Conservation (phyloP, 2,113 vertebrate genomes). For the Budorcas taxicolor region DNA sequence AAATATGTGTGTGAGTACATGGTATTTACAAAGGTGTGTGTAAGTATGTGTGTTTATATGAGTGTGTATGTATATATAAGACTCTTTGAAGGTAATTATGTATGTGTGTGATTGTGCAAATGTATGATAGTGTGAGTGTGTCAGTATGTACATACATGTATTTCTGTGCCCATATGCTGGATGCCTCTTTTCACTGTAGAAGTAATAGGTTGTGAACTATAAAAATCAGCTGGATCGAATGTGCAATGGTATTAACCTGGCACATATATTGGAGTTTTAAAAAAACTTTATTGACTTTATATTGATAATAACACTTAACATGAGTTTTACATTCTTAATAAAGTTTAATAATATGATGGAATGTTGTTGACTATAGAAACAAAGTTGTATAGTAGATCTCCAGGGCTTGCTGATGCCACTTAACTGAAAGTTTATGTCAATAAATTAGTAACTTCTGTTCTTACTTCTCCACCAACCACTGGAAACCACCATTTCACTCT, state of each 20-base stretch:
- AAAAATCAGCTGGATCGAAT: background rate
- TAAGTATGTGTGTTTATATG: background rate
- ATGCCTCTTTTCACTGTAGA: background rate
- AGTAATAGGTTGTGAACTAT: background rate
- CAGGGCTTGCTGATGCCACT: background rate
- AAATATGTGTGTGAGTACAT: background rate
- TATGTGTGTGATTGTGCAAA: background rate
- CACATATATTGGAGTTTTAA: background rate
- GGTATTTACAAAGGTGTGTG: background rate
- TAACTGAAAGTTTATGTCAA: background rate
- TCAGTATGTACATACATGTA: background rate
- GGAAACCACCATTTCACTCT: background rate
- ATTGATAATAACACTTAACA: background rate
- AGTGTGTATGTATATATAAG: background rate
- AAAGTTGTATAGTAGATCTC: background rate
- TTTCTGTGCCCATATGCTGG: background rate
- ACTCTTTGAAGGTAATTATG: background rate
- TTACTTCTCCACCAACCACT: background rate
- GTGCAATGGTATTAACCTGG: background rate
- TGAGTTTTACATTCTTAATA: background rate
- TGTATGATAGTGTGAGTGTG: background rate
- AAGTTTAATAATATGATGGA: background rate
- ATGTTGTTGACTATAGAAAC: background rate
- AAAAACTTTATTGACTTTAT: background rate
- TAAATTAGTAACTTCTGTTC: background rate